Conservation (phyloP, 2,113 vertebrate genomes). For the Rhinolophus ferrumequinum region DNA sequence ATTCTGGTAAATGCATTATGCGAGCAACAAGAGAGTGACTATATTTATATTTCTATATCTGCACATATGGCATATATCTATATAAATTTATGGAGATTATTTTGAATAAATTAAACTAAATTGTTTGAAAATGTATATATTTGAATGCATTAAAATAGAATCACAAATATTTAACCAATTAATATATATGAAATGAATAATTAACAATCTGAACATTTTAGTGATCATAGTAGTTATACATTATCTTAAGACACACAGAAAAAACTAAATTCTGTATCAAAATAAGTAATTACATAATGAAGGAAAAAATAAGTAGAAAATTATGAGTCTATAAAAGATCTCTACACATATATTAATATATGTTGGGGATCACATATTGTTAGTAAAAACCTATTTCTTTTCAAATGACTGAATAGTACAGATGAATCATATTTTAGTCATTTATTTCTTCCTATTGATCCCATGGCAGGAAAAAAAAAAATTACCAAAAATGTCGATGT, state of each 20-base stretch:
- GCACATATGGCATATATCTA: background rate
- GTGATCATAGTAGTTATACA: background rate
- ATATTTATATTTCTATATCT: background rate
- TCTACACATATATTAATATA: background rate
- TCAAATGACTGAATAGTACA: background rate
- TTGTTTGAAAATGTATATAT: background rate
- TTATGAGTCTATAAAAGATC: background rate
- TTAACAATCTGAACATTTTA: background rate
- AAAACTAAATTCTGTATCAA: background rate
- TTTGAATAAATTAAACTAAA: background rate
- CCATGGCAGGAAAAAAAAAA: background rate
- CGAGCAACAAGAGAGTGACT: background rate
- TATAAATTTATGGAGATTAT: background rate
- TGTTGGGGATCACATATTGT: background rate
- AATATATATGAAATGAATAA: background rate
- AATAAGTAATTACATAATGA: background rate
- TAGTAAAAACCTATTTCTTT: background rate
- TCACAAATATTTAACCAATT: background rate
- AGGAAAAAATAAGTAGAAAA: background rate
- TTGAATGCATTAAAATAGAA: background rate
- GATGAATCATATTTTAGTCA: background rate
- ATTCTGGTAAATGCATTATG: background rate
- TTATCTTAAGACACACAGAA: background rate
- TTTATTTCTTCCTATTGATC: background rate
- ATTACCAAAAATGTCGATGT: background rate